Evolutionary conservation across 2,113 vertebrate species (phyloP).

Genomic region (Danionella cerebrum): DNA sequence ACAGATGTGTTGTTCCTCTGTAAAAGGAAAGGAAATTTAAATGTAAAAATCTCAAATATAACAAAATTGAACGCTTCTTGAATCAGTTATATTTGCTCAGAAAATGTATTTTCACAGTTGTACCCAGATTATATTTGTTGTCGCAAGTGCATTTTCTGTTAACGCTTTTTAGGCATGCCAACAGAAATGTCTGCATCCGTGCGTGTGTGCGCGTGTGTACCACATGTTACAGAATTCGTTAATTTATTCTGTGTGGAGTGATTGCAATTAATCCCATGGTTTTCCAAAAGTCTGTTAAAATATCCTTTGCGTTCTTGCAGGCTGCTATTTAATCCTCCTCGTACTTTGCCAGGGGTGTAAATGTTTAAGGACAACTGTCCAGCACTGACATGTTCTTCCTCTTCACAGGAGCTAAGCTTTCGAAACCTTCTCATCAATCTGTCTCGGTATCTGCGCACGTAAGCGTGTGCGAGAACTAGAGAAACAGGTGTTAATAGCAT

Average conservation of each 20-base stretch:
- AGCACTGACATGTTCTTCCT: conserved; percentile 13
- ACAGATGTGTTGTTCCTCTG: too few species aligned
- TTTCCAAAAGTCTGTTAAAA: conserved; percentile 31
- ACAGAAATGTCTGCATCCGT: too few species aligned
- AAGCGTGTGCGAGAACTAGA: neutral
- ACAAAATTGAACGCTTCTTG: too few species aligned
- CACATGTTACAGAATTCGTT: neutral
- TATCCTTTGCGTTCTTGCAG: conserved; percentile 20
- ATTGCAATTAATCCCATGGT: too few species aligned
- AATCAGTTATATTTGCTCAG: too few species aligned
- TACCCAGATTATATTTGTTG: too few species aligned
- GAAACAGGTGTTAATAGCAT: conserved; percentile 13
- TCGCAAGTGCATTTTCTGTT: too few species aligned
- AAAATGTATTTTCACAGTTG: too few species aligned
- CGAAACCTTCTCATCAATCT: conserved; percentile 17
- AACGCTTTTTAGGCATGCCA: too few species aligned
- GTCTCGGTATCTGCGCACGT: neutral
- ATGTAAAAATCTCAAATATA: too few species aligned
- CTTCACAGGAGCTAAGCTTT: conserved; percentile 13
- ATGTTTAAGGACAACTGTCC: conserved; percentile 31
- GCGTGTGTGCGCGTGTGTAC: too few species aligned
- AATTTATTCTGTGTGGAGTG: conserved; percentile 33
- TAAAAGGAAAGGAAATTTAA: too few species aligned
- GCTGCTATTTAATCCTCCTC: conserved; percentile 18
- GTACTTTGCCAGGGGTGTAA: conserved; percentile 18